Percentiles rank a stretch among this genome's conserved stretches.
These are phyloP conservation scores for Pungitius pungitius DNA, from an alignment of 2,113 vertebrate genomes.

Conservation along the genomic window DNA sequence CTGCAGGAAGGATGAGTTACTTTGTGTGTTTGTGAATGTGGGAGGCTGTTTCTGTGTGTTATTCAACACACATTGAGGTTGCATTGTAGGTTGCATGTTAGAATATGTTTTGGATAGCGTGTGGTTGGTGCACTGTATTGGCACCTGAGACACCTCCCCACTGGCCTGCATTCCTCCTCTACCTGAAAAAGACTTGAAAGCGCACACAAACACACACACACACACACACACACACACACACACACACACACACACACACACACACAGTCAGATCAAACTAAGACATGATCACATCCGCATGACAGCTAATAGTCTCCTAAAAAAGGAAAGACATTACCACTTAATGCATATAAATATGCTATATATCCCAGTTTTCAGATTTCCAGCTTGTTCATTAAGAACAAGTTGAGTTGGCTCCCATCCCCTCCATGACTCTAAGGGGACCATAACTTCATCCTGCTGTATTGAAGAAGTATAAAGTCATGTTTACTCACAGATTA, in stretches of 20 bases:
- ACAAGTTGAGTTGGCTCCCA: too few relatives aligned
- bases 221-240: constrained; percentile 11
- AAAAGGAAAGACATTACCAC: background rate
- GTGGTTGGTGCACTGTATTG: constrained; percentile 19
- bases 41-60: constrained; percentile 3
- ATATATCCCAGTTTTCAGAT: background rate
- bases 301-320: background rate
- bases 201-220: constrained; percentile 3
- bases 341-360: background rate
- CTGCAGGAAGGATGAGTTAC: constrained; percentile 63
- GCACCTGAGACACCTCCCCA: constrained; percentile 67
- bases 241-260: constrained; percentile 10
- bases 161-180: constrained; percentile 72
- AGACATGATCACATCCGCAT: constrained; percentile 4
- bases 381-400: background rate
- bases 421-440: too few relatives aligned
- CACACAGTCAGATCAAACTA: constrained; percentile 6
- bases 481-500: background rate
- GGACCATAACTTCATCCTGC: background rate
- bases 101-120: constrained; percentile 14
- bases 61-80: constrained; percentile 29
- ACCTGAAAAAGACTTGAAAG: constrained; percentile 47
- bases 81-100: constrained; percentile 15
- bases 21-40: constrained; percentile 29
- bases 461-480: background rate